Conservation (phyloP, 2,797 vertebrate genomes). For the Echiichthys vipera region DNA sequence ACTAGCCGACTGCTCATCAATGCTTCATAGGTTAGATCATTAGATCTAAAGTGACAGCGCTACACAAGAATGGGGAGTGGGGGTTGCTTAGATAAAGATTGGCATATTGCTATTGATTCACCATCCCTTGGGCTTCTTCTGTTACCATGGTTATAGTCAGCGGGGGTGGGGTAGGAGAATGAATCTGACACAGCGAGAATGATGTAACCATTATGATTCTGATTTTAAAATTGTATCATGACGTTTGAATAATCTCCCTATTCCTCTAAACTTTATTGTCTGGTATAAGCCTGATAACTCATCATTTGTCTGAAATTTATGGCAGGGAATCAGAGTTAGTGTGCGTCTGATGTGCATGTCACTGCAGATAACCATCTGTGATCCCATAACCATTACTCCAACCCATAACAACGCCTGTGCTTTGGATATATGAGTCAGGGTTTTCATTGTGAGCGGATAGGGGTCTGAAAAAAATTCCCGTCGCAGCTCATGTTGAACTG, state of each 20-base stretch:
- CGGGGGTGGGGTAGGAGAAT: slow-evolving; percentile 38
- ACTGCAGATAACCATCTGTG: slow-evolving; percentile 73
- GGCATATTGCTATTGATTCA: slow-evolving; percentile 86
- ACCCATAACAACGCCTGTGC: slow-evolving; percentile 63
- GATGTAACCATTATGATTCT: slow-evolving; percentile 67
- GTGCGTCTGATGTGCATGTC: slow-evolving; percentile 54
- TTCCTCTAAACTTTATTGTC: slow-evolving; percentile 45
- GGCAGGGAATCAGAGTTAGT: slow-evolving; percentile 29
- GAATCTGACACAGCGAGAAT: slow-evolving; percentile 63
- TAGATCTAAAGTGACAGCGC: slow-evolving; percentile 85
- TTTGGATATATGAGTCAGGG: slow-evolving; percentile 62
- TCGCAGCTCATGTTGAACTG: slow-evolving; percentile 76
- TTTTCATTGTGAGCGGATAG: slow-evolving; percentile 66
- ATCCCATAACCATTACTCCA: slow-evolving; percentile 74
- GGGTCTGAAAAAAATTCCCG: slow-evolving; percentile 71
- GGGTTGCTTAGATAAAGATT: slow-evolving; percentile 83
- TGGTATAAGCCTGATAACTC: slow-evolving; percentile 29
- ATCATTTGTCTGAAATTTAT: slow-evolving; percentile 48
- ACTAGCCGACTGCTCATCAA: slow-evolving; percentile 78
- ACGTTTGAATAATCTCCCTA: slow-evolving; percentile 52
- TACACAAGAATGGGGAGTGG: slow-evolving; percentile 80
- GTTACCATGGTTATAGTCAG: slow-evolving; percentile 78
- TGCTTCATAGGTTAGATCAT: slow-evolving; percentile 85
- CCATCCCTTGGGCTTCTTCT: slow-evolving; percentile 77
- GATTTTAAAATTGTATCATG: slow-evolving; percentile 53